Percentiles rank a stretch among this genome's conserved stretches.
Conservation (phyloP, 2,888 invertebrate species). For the Troides helena region DNA sequence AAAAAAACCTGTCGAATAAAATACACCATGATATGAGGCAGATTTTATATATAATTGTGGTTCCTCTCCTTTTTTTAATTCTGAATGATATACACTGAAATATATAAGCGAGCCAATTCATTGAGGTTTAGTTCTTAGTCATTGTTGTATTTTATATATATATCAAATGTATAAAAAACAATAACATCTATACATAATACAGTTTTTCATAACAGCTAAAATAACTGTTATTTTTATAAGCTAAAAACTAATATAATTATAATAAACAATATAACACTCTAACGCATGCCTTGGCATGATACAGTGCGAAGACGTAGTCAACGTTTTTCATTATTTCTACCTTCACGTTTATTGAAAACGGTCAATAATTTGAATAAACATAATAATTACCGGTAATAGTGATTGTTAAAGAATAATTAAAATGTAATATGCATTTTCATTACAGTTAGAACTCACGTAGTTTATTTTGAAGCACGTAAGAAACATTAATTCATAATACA, state of each 20-base stretch:
- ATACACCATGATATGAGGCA: background rate
- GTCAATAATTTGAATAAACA: background rate
- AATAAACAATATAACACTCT: too few relatives aligned
- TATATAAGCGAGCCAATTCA: too few relatives aligned
- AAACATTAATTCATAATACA: constrained; percentile 9
- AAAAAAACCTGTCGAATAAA: background rate
- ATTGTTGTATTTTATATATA: too few relatives aligned
- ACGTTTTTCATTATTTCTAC: too few relatives aligned
- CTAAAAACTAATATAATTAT: too few relatives aligned
- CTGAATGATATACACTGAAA: background rate
- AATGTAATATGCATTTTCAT: background rate
- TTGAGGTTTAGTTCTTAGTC: too few relatives aligned
- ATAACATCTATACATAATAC: too few relatives aligned
- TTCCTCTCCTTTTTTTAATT: background rate
- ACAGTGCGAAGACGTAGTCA: too few relatives aligned
- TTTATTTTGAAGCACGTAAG: constrained; percentile 17
- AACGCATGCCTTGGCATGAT: too few relatives aligned
- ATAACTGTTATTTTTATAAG: too few relatives aligned
- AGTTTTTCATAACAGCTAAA: too few relatives aligned
- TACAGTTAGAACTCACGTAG: constrained; percentile 19
- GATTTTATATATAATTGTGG: background rate
- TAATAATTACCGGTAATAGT: background rate
- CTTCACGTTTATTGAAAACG: background rate
- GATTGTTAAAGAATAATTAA: background rate
- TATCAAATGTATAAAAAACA: too few relatives aligned